Percentiles rank a stretch among this genome's conserved stretches.
phyloP scores from a whole-genome alignment of 1,140 invertebrate genomes.

The Zaprionus ghesquierei region DNA sequence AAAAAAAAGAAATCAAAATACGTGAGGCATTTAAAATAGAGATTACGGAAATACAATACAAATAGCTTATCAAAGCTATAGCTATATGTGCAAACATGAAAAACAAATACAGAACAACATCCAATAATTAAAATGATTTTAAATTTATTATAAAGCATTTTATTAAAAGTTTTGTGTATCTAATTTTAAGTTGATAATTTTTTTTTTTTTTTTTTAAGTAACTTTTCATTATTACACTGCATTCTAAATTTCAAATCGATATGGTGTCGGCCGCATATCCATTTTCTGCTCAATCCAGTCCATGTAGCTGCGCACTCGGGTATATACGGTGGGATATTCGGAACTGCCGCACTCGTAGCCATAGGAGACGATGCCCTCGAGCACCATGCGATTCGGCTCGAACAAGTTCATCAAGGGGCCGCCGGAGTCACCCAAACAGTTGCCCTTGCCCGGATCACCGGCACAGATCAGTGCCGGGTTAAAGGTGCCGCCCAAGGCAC shows the following conservation, averaged over 20 bases:
- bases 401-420: slow-evolving; percentile 9
- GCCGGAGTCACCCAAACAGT: slow-evolving; percentile 1
- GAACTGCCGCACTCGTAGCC: not conserved
- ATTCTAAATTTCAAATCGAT: not conserved
- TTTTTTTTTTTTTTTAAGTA: too few species aligned
- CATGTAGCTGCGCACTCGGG: slow-evolving; percentile 5
- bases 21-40: too few species aligned
- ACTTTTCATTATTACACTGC: too few species aligned
- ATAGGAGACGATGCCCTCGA: slow-evolving; percentile 8
- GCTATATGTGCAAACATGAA: too few species aligned
- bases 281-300: not conserved
- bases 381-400: not conserved
- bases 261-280: not conserved
- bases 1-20: too few species aligned
- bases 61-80: too few species aligned
- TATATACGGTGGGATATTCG: not conserved
- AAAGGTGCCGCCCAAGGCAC: not conserved
- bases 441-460: not conserved
- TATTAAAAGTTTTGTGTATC: too few species aligned
- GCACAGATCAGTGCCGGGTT: not conserved
- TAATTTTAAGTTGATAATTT: too few species aligned
- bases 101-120: too few species aligned
- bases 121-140: too few species aligned
- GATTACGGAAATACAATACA: too few species aligned
- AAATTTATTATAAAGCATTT: too few species aligned